These are phyloP conservation scores for Pseudomugil tenellus DNA, from an alignment of 2,797 vertebrate species.

Conservation along the genomic window DNA sequence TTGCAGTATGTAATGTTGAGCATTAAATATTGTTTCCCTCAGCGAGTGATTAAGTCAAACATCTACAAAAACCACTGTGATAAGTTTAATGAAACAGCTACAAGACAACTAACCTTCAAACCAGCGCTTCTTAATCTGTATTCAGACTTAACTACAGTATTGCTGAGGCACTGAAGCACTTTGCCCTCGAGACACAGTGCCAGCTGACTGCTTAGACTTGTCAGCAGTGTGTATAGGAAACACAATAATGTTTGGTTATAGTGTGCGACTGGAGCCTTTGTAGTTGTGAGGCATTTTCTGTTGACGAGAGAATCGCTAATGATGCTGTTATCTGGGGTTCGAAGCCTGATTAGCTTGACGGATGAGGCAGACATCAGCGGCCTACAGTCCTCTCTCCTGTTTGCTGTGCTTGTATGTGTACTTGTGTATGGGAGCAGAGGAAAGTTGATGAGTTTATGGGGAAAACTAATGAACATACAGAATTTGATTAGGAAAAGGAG, in stretches of 20 bases:
- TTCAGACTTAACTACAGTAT: conserved; percentile 36
- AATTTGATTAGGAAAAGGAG: conserved; percentile 33
- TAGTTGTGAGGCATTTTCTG: conserved; percentile 39
- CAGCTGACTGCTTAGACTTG: conserved; percentile 39
- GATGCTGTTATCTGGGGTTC: conserved; percentile 66
- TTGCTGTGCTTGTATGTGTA: conserved; percentile 19
- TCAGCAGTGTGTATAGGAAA: conserved; percentile 54
- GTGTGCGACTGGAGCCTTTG: conserved; percentile 49
- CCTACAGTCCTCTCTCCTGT: conserved; percentile 45
- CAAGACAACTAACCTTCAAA: conserved; percentile 21
- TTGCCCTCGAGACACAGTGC: conserved; percentile 36
- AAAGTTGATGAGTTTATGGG: conserved; percentile 40
- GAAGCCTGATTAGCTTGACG: conserved; percentile 67
- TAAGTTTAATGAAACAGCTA: conserved; percentile 25
- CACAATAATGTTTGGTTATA: conserved; percentile 56
- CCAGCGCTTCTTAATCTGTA: not conserved
- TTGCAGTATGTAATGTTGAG: conserved; percentile 32
- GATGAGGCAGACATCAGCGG: conserved; percentile 54
- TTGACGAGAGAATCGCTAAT: conserved; percentile 58
- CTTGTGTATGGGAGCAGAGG: conserved; percentile 34
- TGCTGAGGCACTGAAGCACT: conserved; percentile 25
- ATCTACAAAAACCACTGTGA: conserved; percentile 4
- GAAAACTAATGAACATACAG: conserved; percentile 20
- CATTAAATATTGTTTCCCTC: conserved; percentile 16
- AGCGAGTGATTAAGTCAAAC: conserved; percentile 35